These are phyloP conservation scores for Coendou prehensilis DNA, from an alignment of 2,797 vertebrate genomes.

Conservation along the genomic window DNA sequence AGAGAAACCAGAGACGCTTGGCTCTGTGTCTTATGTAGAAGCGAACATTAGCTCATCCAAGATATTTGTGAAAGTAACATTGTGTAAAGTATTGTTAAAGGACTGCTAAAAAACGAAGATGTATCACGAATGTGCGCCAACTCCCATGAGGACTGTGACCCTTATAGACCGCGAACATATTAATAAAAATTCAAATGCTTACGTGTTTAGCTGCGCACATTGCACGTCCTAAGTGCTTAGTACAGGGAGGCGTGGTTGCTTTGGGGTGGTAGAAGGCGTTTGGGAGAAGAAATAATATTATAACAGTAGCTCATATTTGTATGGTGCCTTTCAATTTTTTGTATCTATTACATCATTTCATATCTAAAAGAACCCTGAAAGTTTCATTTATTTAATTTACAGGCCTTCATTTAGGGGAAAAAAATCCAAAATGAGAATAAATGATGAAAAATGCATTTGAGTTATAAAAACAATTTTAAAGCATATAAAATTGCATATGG, in stretches of 20 bases:
- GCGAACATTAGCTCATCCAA: not conserved
- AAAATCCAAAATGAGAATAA: not conserved
- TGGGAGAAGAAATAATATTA: not conserved
- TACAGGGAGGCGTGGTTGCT: not conserved
- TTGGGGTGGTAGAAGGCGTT: not conserved
- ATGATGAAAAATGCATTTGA: not conserved
- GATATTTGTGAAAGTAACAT: not conserved
- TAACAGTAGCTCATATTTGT: not conserved
- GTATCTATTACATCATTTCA: not conserved
- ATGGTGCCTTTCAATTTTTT: not conserved
- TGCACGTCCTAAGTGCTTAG: not conserved
- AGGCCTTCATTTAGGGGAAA: not conserved
- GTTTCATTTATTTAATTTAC: not conserved
- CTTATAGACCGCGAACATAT: too few relatives aligned
- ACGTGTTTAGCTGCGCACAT: not conserved
- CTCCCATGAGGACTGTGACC: too few relatives aligned
- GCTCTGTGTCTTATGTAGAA: not conserved
- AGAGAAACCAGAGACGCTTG: not conserved
- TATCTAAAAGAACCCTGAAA: not conserved
- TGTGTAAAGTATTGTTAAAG: not conserved
- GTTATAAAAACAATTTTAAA: not conserved
- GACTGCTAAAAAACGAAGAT: not conserved
- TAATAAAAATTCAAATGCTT: not conserved
- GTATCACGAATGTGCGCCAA: not conserved
- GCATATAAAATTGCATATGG: not conserved